These are phyloP conservation scores for Drosophila cognata DNA, from an alignment of 2,888 invertebrate genomes.

Conservation along the genomic window DNA sequence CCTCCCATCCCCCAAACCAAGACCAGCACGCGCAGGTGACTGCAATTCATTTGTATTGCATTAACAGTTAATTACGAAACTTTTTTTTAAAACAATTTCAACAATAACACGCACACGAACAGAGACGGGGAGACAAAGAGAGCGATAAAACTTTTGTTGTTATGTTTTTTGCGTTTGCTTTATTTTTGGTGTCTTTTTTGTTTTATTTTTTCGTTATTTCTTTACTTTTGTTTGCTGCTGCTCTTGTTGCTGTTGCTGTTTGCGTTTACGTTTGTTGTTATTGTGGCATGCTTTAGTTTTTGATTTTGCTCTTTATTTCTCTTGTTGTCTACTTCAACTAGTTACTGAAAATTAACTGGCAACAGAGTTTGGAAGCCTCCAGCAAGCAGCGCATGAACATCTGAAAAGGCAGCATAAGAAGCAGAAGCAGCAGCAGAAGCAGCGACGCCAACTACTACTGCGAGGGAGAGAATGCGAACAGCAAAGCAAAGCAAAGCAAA, in stretches of 20 bases:
- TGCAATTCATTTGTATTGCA: conserved; percentile 48
- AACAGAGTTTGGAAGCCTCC: conserved; percentile 65
- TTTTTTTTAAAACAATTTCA: conserved; percentile 51
- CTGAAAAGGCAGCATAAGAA: conserved; percentile 65
- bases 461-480: conserved; percentile 51
- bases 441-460: conserved; percentile 30
- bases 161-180: conserved; percentile 34
- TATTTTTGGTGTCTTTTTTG: conserved; percentile 21
- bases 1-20: neutral
- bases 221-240: conserved; percentile 42
- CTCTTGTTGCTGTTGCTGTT: conserved; percentile 21
- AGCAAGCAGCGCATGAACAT: conserved; percentile 61
- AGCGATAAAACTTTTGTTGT: conserved; percentile 47
- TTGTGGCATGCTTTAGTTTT: conserved; percentile 40
- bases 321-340: conserved; percentile 79
- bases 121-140: conserved; percentile 11
- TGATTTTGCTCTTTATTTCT: conserved; percentile 41
- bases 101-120: conserved; percentile 47
- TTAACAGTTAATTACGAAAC: conserved; percentile 62
- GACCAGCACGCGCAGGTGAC: conserved; percentile 48
- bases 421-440: conserved; percentile 35
- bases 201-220: conserved; percentile 30
- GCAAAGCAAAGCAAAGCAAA: conserved; percentile 9
- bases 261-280: conserved; percentile 31
- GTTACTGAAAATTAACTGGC: conserved; percentile 79